phyloP scores from a whole-genome alignment of 2,888 invertebrate species.

The Drosophila barbarae region DNA sequence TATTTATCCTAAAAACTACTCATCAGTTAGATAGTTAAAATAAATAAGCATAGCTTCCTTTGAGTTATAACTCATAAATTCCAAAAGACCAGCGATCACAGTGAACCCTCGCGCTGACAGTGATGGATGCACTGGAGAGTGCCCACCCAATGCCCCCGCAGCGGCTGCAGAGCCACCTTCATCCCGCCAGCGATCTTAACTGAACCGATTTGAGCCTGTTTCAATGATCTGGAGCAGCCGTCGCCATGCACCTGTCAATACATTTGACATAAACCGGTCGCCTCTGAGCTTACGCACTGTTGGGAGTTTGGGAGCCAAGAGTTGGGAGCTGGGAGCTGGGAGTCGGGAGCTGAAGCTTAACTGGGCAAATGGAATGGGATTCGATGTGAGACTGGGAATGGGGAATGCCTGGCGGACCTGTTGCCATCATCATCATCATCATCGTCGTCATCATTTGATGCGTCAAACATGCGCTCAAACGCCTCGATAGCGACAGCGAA shows the following conservation, averaged over 20 bases:
- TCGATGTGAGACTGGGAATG: conserved; percentile 26
- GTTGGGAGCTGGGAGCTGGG: conserved; percentile 5
- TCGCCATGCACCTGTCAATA: conserved; percentile 71
- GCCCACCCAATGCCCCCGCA: conserved; percentile 27
- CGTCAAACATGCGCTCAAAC: conserved; percentile 75
- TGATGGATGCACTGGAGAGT: conserved; percentile 38
- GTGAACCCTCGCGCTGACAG: conserved; percentile 23
- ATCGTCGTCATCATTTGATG: conserved; percentile 55
- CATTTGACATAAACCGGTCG: conserved; percentile 74
- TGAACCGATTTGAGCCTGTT: conserved; percentile 31
- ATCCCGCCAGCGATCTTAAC: conserved; percentile 12
- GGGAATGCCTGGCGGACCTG: conserved; percentile 53
- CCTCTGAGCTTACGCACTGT: conserved; percentile 67
- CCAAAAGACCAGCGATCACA: conserved; percentile 1
- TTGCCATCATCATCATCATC: conserved; percentile 47
- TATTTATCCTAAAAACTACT: background rate
- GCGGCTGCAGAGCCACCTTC: conserved; percentile 20
- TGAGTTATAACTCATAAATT: conserved; percentile 13
- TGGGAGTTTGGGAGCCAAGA: conserved; percentile 23
- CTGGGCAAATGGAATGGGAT: conserved; percentile 41
- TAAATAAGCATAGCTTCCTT: background rate
- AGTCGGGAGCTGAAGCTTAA: conserved; percentile 15
- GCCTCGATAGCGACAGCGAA: conserved; percentile 54
- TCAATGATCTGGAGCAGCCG: conserved; percentile 64
- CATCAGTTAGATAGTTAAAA: background rate